A percentile compares a stretch with the other conserved stretches of the same genome.
phyloP scores from a whole-genome alignment of 2,797 vertebrate genomes.

The Epinephelus malabaricus region DNA sequence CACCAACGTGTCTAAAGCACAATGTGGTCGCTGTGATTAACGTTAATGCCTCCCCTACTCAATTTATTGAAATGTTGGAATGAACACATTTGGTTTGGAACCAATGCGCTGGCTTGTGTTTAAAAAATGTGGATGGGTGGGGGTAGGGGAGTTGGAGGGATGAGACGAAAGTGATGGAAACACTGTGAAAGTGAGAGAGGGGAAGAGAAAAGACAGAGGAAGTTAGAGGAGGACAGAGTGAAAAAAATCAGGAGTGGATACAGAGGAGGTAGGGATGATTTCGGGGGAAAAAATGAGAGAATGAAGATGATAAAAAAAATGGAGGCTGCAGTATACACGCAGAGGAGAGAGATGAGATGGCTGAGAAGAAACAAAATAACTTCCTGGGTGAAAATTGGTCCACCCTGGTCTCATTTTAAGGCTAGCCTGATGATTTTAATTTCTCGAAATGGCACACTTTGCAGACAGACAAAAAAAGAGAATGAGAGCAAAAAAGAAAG shows the following conservation, averaged over 20 bases:
- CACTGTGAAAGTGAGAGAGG: conserved; percentile 68
- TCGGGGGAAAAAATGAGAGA: conserved; percentile 19
- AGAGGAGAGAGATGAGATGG: conserved; percentile 48
- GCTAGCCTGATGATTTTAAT: conserved; percentile 82
- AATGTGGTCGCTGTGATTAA: conserved; percentile 92
- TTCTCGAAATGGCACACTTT: conserved; percentile 81
- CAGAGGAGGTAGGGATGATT: conserved; percentile 44
- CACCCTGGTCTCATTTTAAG: conserved; percentile 81
- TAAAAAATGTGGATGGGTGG: conserved; percentile 76
- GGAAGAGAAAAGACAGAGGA: conserved; percentile 53
- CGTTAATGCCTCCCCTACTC: conserved; percentile 89
- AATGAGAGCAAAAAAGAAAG: conserved; percentile 79
- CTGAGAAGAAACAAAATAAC: conserved; percentile 71
- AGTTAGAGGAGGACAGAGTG: conserved; percentile 59
- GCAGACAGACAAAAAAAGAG: conserved; percentile 68
- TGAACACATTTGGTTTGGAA: conserved; percentile 88
- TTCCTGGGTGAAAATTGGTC: conserved; percentile 78
- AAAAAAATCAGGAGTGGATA: conserved; percentile 34
- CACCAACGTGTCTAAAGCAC: conserved; percentile 89
- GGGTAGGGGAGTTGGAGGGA: conserved; percentile 38
- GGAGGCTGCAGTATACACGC: conserved; percentile 31
- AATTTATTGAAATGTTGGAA: conserved; percentile 91
- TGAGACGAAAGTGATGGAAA: conserved; percentile 72
- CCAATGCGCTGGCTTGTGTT: conserved; percentile 82
- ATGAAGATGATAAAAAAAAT: conserved; percentile 43